These are phyloP conservation scores for Hippolais icterina DNA, from an alignment of 2,113 vertebrate species.

Conservation along the genomic window DNA sequence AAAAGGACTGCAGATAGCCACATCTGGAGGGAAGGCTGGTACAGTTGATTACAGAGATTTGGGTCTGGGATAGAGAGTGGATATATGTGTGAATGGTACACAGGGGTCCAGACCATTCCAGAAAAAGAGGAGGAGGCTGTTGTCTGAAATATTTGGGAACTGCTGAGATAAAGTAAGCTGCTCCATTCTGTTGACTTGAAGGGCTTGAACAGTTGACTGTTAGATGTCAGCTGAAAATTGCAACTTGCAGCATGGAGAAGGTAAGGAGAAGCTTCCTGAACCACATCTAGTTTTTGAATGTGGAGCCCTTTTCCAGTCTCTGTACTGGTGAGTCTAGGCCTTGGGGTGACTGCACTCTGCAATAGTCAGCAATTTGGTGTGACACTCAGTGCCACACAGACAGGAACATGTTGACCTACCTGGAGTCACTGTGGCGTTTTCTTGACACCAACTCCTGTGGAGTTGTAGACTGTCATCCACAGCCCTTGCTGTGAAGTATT, in stretches of 20 bases:
- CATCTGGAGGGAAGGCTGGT: background rate
- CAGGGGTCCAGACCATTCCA: background rate
- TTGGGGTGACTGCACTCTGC: fast-evolving
- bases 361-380: background rate
- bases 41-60: background rate
- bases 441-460: background rate
- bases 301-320: background rate
- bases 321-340: background rate
- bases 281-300: background rate
- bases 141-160: background rate
- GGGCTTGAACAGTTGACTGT: background rate
- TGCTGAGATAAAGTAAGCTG: background rate
- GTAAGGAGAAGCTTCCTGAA: background rate
- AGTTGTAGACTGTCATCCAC: background rate
- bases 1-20: background rate
- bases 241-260: background rate
- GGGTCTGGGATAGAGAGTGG: background rate
- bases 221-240: background rate
- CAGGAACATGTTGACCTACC: background rate
- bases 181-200: background rate
- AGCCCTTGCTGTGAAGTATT: background rate
- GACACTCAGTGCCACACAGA: background rate
- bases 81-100: background rate
- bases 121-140: background rate
- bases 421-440: background rate